These are phyloP conservation scores for Candoia aspera DNA, from an alignment of 2,113 vertebrate species.

Conservation along the genomic window DNA sequence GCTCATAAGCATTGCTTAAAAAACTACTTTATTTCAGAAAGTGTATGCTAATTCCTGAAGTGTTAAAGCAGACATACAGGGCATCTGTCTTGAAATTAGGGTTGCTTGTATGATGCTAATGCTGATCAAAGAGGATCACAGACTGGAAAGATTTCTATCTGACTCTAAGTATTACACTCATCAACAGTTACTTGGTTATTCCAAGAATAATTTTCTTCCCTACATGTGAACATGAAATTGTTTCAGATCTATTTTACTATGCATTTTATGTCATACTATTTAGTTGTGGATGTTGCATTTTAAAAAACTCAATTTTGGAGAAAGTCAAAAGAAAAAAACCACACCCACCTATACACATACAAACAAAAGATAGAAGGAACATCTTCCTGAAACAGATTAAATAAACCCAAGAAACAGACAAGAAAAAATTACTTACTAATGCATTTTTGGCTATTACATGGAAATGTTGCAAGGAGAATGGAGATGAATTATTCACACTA, in stretches of 20 bases:
- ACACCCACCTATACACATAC: neutral
- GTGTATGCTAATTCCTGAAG: neutral
- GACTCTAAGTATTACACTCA: neutral
- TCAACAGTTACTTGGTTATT: neutral
- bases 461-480: neutral
- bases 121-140: neutral
- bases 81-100: neutral
- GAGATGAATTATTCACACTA: slow-evolving; percentile 26
- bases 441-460: neutral
- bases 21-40: neutral
- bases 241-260: neutral
- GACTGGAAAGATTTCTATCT: neutral
- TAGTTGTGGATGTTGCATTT: neutral
- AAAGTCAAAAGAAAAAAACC: neutral
- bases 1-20: neutral
- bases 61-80: neutral
- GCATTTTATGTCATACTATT: neutral
- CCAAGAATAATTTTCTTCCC: neutral
- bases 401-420: neutral
- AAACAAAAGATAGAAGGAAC: neutral
- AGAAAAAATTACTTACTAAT: neutral
- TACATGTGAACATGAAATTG: neutral
- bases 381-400: neutral
- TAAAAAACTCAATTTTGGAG: neutral
- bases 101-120: neutral